These are phyloP conservation scores for Cheilosia pagana DNA, from an alignment of 2,888 invertebrate species.

Conservation along the genomic window DNA sequence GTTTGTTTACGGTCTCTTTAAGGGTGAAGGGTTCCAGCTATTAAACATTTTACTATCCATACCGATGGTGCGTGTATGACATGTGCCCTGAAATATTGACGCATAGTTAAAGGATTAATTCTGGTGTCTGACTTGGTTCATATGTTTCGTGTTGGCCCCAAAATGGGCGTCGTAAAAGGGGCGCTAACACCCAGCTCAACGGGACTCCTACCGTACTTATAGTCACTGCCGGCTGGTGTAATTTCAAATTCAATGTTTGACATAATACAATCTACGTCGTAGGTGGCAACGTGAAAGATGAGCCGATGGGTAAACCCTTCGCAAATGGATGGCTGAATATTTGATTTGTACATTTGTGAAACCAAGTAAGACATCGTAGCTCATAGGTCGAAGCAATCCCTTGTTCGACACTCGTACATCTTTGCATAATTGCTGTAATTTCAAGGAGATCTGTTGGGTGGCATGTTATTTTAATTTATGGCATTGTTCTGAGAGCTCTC, in stretches of 20 bases:
- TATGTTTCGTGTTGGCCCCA: background rate
- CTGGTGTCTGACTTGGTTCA: constrained; percentile 30
- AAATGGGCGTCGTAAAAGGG: background rate
- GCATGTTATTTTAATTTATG: background rate
- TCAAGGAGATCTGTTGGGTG: background rate
- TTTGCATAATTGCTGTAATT: background rate
- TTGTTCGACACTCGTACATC: background rate
- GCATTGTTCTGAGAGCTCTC: background rate
- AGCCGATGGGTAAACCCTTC: background rate
- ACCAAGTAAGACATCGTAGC: background rate
- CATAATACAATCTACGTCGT: background rate
- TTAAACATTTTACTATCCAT: constrained; percentile 25
- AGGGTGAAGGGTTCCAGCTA: background rate
- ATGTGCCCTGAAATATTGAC: constrained; percentile 1
- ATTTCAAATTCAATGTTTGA: background rate
- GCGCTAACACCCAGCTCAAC: background rate
- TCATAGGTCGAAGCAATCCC: background rate
- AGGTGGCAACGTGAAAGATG: background rate
- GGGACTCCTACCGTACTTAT: background rate
- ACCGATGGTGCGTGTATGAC: background rate
- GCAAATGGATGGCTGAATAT: background rate
- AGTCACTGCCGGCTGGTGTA: background rate
- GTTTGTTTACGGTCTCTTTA: background rate
- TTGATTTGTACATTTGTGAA: background rate
- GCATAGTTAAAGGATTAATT: background rate